Conservation (phyloP, 2,888 invertebrate genomes). For the Cylindroiulus punctatus region DNA sequence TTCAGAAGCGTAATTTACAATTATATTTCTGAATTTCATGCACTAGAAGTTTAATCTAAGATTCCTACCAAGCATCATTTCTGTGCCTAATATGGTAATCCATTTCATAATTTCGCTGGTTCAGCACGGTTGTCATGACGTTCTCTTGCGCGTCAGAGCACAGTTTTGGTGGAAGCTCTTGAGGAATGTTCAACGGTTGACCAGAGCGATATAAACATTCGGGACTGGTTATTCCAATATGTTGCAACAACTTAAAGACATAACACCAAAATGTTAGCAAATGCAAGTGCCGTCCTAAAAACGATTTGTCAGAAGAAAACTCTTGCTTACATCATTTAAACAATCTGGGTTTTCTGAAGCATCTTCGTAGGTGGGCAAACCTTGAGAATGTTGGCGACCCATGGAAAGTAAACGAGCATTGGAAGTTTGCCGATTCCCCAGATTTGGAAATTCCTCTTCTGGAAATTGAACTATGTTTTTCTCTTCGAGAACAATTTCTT, state of each 20-base stretch:
- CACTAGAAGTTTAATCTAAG: too few relatives aligned
- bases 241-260: constrained; percentile 79
- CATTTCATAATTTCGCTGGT: constrained; percentile 84
- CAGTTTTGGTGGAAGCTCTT: constrained; percentile 74
- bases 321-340: constrained; percentile 81
- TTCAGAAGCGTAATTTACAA: too few relatives aligned
- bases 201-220: constrained; percentile 79
- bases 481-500: neutral
- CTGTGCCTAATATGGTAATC: constrained; percentile 71
- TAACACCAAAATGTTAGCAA: neutral
- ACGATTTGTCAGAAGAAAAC: neutral
- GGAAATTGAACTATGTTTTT: neutral
- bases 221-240: constrained; percentile 90
- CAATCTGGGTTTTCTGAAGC: constrained; percentile 90
- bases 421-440: neutral
- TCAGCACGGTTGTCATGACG: constrained; percentile 84
- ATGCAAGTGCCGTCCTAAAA: neutral
- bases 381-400: constrained; percentile 72
- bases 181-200: constrained; percentile 81
- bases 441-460: constrained; percentile 32
- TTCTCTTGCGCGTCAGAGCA: constrained; percentile 82
- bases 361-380: constrained; percentile 83
- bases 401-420: constrained; percentile 42
- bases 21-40: too few relatives aligned
- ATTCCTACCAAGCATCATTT: constrained; percentile 60